Base-by-base conservation (phyloP, 2,888 invertebrate genomes). In the Cataglyphis rosenhaueri region DNA sequence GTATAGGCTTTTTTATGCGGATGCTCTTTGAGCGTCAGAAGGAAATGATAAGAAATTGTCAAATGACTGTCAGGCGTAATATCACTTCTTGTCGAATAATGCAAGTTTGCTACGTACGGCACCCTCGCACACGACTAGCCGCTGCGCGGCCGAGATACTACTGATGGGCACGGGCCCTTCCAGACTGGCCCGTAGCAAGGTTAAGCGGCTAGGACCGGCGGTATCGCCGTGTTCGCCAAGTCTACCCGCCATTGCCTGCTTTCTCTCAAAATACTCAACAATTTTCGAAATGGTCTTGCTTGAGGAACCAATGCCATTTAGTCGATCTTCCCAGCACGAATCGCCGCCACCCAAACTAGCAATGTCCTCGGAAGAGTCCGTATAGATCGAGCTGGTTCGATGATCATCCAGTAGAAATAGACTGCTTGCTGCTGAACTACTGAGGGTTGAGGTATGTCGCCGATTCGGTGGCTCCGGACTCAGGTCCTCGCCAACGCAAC, bases 201-300 rank as follows among this genome's bases (percentile, higher is more conserved):
- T 92, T 62, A 94, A 92, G 74, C 94, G 90, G 68, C 91, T 93
- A 1, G 93, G 93, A 48, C 90, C 89, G 29, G 89, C 91, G 3
- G 10, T 15, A 12, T 79, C 78, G 48, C 93, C 92, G 71, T 92
- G 92, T 68, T 92, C 92, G 44, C 92, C 91, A 52, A 92, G 86
- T 79, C 93, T 95, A 87, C 92, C 95, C 89, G 87, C 93, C 89
- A 90, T 91, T 76, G 91, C 89, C 87, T 93, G 92, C 93, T 97
- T 97, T 68, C 97, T 95, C 95, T 98, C 98, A 94, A 98, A 98
- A 94, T 98, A 98, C 92, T 98, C 98, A 41, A 98, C 98, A 89
- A 98, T 98, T 92, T 97, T 96, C 70, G 97, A 97, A 89, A 98
- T 98, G 93, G 94, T 94, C 70, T 94, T 94, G 82, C 93, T 94